A percentile compares a stretch with the other conserved stretches of the same genome.
phyloP scores from a whole-genome alignment of 2,113 vertebrate species.

The Barnardius zonarius region DNA sequence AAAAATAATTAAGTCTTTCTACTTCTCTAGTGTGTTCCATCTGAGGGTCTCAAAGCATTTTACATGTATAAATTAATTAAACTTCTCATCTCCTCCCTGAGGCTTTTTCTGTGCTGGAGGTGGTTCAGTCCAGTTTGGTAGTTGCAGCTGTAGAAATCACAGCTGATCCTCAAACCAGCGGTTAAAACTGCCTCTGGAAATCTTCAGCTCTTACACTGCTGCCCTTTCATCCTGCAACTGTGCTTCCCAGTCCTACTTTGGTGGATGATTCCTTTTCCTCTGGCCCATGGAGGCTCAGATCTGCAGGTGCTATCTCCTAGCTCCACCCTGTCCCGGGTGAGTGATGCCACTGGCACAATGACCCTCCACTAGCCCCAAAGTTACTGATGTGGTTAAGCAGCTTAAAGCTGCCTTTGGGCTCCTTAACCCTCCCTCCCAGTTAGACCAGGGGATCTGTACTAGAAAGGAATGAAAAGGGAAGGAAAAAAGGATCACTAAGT shows the following conservation, averaged over 20 bases:
- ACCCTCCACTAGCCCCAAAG: neutral
- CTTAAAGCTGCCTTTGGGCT: neutral
- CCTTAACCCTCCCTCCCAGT: neutral
- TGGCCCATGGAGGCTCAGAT: neutral
- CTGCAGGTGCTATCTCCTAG: neutral
- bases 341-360: neutral
- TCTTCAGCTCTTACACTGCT: neutral
- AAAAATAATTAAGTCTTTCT: slow-evolving; percentile 61
- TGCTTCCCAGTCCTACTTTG: neutral
- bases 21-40: slow-evolving; percentile 50
- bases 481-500: neutral
- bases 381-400: neutral
- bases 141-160: slow-evolving; percentile 24
- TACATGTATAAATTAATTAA: slow-evolving; percentile 55
- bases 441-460: neutral
- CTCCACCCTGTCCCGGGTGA: neutral
- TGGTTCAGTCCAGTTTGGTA: slow-evolving; percentile 55
- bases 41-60: slow-evolving; percentile 60
- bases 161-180: neutral
- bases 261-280: neutral
- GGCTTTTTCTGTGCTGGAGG: slow-evolving; percentile 38
- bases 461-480: slow-evolving; percentile 18
- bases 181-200: slow-evolving; percentile 6
- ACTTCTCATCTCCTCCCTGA: slow-evolving; percentile 29
- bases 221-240: neutral